These are phyloP conservation scores for Prochilodus magdalenae DNA, from an alignment of 2,113 vertebrate species.

Conservation along the genomic window DNA sequence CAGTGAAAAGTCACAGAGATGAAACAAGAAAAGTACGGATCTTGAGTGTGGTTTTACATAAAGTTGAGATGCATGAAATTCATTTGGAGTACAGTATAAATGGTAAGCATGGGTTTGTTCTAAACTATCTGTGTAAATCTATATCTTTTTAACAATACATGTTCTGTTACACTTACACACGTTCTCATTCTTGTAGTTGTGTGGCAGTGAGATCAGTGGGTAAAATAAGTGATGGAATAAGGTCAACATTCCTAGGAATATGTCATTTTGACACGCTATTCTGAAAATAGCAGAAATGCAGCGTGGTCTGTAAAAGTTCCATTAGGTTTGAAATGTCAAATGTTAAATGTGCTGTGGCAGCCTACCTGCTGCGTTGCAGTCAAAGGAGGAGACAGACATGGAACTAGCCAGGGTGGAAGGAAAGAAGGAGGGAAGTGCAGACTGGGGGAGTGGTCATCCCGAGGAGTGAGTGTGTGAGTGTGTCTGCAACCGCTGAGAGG, in stretches of 20 bases:
- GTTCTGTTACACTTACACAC: too few species aligned
- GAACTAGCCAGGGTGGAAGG: constrained; percentile 40
- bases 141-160: too few species aligned
- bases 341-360: too few species aligned
- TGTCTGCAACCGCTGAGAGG: constrained; percentile 56
- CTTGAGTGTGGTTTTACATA: background rate
- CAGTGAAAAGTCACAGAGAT: background rate
- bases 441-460: constrained; percentile 69
- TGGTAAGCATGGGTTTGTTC: background rate
- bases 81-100: background rate
- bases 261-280: background rate
- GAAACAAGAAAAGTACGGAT: background rate
- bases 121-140: too few species aligned
- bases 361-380: constrained; percentile 12
- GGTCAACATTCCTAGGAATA: background rate
- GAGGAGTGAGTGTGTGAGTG: constrained; percentile 53
- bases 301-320: background rate
- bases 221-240: background rate
- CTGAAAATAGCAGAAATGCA: background rate
- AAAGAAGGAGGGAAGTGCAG: constrained; percentile 53
- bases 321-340: background rate
- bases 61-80: background rate
- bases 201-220: background rate
- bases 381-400: constrained; percentile 1
- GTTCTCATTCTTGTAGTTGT: too few species aligned